Evolutionary conservation across 2,888 invertebrate species (phyloP).

Genomic region (Trilocha varians): DNA sequence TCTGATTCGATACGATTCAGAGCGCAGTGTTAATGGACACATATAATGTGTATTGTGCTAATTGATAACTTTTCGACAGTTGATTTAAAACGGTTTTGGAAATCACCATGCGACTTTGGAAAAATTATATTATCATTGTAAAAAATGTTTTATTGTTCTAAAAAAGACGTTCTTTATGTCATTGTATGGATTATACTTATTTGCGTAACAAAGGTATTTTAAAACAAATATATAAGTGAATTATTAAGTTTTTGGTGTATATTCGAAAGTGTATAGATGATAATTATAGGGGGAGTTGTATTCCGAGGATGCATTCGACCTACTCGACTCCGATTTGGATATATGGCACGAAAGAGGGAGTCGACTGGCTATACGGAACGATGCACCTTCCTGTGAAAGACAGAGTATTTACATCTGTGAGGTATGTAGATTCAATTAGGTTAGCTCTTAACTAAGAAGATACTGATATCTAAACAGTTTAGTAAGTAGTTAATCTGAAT

Average conservation of each 20-base stretch:
- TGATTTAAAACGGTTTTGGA: not conserved
- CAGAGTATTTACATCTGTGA: conserved; percentile 54
- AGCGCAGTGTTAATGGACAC: conserved; percentile 8
- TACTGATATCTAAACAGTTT: too few relatives aligned
- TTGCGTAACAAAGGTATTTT: not conserved
- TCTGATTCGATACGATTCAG: conserved; percentile 13
- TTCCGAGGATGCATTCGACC: conserved; percentile 33
- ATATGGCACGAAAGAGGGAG: conserved; percentile 47
- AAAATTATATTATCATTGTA: not conserved
- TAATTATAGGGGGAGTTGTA: conserved; percentile 31
- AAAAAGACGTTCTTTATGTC: not conserved
- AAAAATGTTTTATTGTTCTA: not conserved
- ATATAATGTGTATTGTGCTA: not conserved
- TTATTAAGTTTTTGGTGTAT: not conserved
- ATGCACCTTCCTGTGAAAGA: conserved; percentile 36
- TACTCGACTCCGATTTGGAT: conserved; percentile 27
- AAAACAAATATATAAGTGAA: not conserved
- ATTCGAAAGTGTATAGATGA: not conserved
- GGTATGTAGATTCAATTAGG: conserved; percentile 22
- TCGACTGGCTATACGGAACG: conserved; percentile 31
- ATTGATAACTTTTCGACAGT: not conserved
- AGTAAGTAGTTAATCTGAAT: too few relatives aligned
- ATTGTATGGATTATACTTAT: not conserved
- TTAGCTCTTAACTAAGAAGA: too few relatives aligned
- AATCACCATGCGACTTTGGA: not conserved